Evolutionary conservation across 2,113 vertebrate genomes (phyloP).

Genomic region (Erinaceus europaeus): DNA sequence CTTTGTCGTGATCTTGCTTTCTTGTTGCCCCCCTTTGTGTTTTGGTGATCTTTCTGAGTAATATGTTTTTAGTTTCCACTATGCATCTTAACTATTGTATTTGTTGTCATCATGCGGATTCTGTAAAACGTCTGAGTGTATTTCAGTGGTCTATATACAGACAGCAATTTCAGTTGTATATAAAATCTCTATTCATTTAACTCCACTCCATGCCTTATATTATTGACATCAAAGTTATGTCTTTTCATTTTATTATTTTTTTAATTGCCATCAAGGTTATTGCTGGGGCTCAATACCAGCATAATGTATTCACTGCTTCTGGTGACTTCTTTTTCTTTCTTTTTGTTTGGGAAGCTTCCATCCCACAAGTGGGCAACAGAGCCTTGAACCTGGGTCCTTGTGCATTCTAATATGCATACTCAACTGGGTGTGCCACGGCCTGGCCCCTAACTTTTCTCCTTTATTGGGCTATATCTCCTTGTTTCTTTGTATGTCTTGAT

Average conservation of each 20-base stretch:
- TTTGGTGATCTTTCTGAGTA: background rate
- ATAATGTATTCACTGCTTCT: too few relatives aligned
- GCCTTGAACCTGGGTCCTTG: too few relatives aligned
- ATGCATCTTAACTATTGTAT: background rate
- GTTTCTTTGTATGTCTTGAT: background rate
- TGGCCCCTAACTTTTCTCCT: background rate
- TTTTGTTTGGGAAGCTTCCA: too few relatives aligned
- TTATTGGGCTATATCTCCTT: background rate
- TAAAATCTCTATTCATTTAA: background rate
- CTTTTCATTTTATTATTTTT: too few relatives aligned
- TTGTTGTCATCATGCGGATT: background rate
- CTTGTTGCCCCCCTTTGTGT: background rate
- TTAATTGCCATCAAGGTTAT: too few relatives aligned
- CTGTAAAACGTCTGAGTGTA: too few relatives aligned
- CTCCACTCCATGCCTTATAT: background rate
- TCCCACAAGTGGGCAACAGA: too few relatives aligned
- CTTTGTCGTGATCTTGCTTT: background rate
- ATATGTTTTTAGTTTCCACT: background rate
- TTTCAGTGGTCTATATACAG: too few relatives aligned
- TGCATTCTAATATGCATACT: too few relatives aligned
- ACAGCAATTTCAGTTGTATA: background rate
- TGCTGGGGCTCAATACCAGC: too few relatives aligned
- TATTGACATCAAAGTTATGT: background rate
- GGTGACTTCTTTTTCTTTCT: too few relatives aligned
- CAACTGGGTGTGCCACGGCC: too few relatives aligned